Conservation (phyloP, 1,140 invertebrate genomes). For the Caenorhabditis latens region DNA sequence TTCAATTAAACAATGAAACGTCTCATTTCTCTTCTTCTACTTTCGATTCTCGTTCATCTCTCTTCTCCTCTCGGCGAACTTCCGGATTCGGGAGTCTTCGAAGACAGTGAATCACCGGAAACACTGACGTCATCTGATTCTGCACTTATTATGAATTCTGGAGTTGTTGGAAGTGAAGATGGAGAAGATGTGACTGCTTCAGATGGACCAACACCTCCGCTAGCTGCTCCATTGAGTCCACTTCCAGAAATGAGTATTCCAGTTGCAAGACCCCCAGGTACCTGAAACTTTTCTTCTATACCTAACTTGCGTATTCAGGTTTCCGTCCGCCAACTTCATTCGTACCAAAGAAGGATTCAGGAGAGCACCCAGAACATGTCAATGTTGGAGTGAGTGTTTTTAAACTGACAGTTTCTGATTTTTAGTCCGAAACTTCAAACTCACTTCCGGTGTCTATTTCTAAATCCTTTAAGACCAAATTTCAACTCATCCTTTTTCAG, state of each 20-base stretch:
- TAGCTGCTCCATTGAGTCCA: slow-evolving; percentile 34
- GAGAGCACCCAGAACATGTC: background rate
- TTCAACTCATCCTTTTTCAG: slow-evolving; percentile 11
- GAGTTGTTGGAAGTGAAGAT: background rate
- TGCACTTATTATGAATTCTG: slow-evolving; percentile 14
- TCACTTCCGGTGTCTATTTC: background rate
- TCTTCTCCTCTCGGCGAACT: slow-evolving; percentile 10
- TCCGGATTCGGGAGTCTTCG: background rate
- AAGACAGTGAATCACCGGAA: background rate
- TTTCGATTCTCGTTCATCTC: background rate
- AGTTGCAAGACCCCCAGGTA: slow-evolving; percentile 35
- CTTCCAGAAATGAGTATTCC: slow-evolving; percentile 39
- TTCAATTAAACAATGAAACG: background rate
- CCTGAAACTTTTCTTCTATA: background rate
- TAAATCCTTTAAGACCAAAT: background rate
- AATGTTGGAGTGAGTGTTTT: slow-evolving; percentile 12
- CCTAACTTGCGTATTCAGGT: background rate
- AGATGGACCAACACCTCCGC: slow-evolving; percentile 1
- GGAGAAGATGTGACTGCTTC: background rate
- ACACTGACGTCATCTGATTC: background rate
- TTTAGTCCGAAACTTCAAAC: background rate
- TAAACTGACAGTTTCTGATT: background rate
- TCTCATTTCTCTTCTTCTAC: background rate
- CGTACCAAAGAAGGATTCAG: background rate
- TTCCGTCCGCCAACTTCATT: slow-evolving; percentile 29